Percentiles rank a stretch among this genome's conserved stretches.
Conservation (phyloP, 2,797 vertebrate genomes). For the Chromobotia macracanthus region DNA sequence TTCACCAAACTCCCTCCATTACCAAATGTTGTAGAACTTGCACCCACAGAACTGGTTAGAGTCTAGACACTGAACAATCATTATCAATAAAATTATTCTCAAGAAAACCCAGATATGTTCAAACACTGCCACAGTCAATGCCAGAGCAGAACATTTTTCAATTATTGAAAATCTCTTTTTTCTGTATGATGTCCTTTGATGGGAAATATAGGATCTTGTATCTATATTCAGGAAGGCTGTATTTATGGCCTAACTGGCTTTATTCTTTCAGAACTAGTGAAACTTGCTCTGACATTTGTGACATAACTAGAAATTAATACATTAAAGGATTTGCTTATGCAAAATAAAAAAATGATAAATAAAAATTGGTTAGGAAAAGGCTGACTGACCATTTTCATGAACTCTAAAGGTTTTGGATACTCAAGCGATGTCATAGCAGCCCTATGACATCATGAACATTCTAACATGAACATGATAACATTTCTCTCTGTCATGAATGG, state of each 20-base stretch:
- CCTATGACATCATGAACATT: too few species aligned
- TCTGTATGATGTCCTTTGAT: not conserved
- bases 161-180: not conserved
- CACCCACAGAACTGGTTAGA: not conserved
- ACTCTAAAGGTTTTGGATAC: too few species aligned
- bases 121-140: not conserved
- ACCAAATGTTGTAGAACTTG: not conserved
- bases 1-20: slow-evolving; percentile 8
- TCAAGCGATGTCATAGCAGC: too few species aligned
- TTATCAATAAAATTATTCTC: not conserved
- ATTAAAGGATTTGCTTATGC: too few species aligned
- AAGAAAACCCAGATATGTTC: not conserved
- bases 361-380: too few species aligned
- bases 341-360: too few species aligned
- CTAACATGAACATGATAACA: too few species aligned
- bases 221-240: not conserved
- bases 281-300: too few species aligned
- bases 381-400: too few species aligned
- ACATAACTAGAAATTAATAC: too few species aligned
- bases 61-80: not conserved
- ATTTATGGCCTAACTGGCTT: not conserved
- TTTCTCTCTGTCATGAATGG: too few species aligned
- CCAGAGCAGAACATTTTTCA: not conserved
- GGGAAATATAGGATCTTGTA: not conserved
- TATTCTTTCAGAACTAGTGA: too few species aligned